Percentiles rank a stretch among this genome's conserved stretches.
Evolutionary conservation across 2,113 vertebrate species (phyloP).

Genomic region (Prietella phreatophila): DNA sequence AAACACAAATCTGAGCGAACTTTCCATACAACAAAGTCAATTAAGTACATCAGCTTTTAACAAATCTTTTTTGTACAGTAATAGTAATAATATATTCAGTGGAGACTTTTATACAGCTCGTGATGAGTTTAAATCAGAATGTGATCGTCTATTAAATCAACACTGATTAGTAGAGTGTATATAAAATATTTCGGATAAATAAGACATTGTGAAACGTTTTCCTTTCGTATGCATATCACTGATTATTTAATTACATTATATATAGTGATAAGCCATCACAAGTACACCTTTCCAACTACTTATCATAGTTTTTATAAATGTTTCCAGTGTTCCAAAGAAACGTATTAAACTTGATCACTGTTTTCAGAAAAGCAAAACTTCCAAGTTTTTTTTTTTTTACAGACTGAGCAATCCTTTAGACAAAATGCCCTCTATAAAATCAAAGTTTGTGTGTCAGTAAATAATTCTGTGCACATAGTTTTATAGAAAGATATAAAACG

Average conservation of each 20-base stretch:
- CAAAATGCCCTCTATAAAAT: not conserved
- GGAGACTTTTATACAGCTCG: not conserved
- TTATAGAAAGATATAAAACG: constrained; percentile 68
- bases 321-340: not conserved
- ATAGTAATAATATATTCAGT: not conserved
- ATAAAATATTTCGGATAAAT: not conserved
- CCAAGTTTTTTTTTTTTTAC: too few species aligned
- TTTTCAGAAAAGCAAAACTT: not conserved
- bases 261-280: not conserved
- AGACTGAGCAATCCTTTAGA: not conserved
- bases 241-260: not conserved
- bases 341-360: not conserved
- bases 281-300: not conserved
- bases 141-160: not conserved
- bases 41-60: constrained; percentile 40
- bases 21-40: not conserved
- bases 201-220: not conserved
- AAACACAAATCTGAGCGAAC: not conserved
- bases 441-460: constrained; percentile 1
- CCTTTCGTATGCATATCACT: not conserved
- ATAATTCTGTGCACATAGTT: constrained; percentile 51
- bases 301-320: not conserved
- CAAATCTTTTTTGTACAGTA: not conserved
- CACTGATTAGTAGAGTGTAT: not conserved
- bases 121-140: not conserved